Percentiles rank a stretch among this genome's conserved stretches.
phyloP scores from a whole-genome alignment of 1,140 invertebrate genomes.

The Platyura marginata region DNA sequence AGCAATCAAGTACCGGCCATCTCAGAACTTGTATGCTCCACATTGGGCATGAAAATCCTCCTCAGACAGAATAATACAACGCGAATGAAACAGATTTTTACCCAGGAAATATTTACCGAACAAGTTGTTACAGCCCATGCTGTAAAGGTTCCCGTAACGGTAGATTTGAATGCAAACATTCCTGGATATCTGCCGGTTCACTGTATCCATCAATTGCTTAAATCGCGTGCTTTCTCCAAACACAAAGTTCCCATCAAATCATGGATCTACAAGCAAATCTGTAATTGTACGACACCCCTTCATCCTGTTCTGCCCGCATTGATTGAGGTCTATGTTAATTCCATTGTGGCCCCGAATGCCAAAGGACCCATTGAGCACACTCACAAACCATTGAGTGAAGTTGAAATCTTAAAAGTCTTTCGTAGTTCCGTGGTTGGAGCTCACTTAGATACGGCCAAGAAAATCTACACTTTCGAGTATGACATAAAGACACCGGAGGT shows the following conservation, averaged over 20 bases:
- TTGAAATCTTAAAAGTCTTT: conserved; percentile 76
- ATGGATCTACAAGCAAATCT: conserved; percentile 91
- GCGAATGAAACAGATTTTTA: conserved; percentile 87
- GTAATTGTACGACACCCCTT: conserved; percentile 63
- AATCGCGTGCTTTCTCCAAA: conserved; percentile 89
- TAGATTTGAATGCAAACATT: conserved; percentile 72
- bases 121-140: conserved; percentile 92
- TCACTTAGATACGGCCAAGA: conserved; percentile 40
- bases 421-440: conserved; percentile 52
- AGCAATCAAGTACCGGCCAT: conserved; percentile 84
- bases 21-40: conserved; percentile 81
- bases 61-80: conserved; percentile 81
- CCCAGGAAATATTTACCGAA: conserved; percentile 93
- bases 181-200: conserved; percentile 89
- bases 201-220: conserved; percentile 90
- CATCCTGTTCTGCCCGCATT: conserved; percentile 87
- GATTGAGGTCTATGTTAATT: conserved; percentile 90
- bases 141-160: conserved; percentile 87
- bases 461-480: conserved; percentile 19
- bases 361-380: conserved; percentile 51
- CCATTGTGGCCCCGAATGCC: conserved; percentile 62
- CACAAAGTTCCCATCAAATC: conserved; percentile 87
- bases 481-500: conserved; percentile 7
- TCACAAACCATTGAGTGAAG: conserved; percentile 81
- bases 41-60: conserved; percentile 86